Conservation (phyloP, 2,888 invertebrate species). For the Rhingia campestris region DNA sequence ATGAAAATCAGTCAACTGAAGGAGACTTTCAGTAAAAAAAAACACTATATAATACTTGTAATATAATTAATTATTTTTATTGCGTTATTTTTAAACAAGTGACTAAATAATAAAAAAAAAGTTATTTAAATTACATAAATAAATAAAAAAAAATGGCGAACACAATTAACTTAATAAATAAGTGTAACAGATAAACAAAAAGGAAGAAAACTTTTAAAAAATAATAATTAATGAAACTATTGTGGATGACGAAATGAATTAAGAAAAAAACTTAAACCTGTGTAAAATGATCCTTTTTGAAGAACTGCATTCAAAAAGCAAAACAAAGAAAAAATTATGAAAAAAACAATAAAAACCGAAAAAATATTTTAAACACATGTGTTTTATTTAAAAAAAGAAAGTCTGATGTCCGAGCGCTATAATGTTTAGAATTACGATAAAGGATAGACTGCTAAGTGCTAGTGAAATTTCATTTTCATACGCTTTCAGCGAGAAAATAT, state of each 20-base stretch:
- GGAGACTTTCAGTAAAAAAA: slow-evolving; percentile 56
- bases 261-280: slow-evolving; percentile 40
- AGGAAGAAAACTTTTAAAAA: slow-evolving; percentile 44
- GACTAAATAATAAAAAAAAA: slow-evolving; percentile 55
- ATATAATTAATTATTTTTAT: slow-evolving; percentile 68
- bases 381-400: background rate
- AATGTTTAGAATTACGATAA: too few species aligned
- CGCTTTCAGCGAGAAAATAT: too few species aligned
- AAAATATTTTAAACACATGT: slow-evolving; percentile 47
- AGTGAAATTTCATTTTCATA: too few species aligned
- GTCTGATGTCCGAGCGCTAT: too few species aligned
- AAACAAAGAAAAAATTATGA: slow-evolving; percentile 34
- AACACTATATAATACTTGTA: slow-evolving; percentile 68
- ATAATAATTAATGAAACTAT: slow-evolving; percentile 19
- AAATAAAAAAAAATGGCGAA: slow-evolving; percentile 42
- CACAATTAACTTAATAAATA: slow-evolving; percentile 61
- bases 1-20: slow-evolving; percentile 63
- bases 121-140: slow-evolving; percentile 27
- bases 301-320: slow-evolving; percentile 57
- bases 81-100: slow-evolving; percentile 70
- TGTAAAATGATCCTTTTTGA: slow-evolving; percentile 65
- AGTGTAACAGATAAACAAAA: slow-evolving; percentile 48
- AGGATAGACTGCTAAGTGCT: too few species aligned
- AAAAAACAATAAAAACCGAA: slow-evolving; percentile 64
- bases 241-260: slow-evolving; percentile 48